Percentiles rank a stretch among this genome's conserved stretches.
Conservation (phyloP, 1,140 invertebrate genomes). For the Drosophila repleta region DNA sequence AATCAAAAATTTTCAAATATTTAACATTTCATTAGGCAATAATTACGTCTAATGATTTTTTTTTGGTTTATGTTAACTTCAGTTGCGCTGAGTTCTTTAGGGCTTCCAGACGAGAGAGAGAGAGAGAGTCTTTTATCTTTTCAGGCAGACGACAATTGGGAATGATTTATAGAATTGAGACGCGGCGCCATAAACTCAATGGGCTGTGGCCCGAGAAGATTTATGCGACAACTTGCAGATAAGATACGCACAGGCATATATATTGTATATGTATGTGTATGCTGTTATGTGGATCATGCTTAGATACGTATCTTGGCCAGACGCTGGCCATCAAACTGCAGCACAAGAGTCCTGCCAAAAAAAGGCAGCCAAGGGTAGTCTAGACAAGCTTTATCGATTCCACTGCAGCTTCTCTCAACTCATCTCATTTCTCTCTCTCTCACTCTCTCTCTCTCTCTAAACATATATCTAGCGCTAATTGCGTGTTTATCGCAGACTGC, state of each 20-base stretch:
- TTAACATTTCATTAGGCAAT: no score
- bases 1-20: no score
- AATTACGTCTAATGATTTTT: no score
- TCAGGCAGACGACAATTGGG: not conserved
- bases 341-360: conserved; percentile 11
- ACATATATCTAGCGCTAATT: conserved; percentile 32
- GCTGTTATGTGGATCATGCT: not conserved
- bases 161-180: conserved; percentile 8
- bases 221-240: conserved; percentile 41
- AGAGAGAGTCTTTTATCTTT: conserved; percentile 7
- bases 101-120: no score
- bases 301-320: conserved; percentile 4
- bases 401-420: not conserved
- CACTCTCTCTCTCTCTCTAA: no score
- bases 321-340: not conserved
- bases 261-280: no score
- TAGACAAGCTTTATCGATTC: conserved; percentile 17
- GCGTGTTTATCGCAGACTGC: conserved; percentile 23
- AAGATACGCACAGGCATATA: conserved; percentile 14
- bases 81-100: no score
- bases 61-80: no score
- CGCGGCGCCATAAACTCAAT: conserved; percentile 33
- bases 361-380: not conserved
- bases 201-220: conserved; percentile 20
- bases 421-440: no score